Evolutionary conservation across 2,113 vertebrate species (phyloP), one percentile per base, ranked within the genome.

Genomic region (Pagrus major): DNA sequence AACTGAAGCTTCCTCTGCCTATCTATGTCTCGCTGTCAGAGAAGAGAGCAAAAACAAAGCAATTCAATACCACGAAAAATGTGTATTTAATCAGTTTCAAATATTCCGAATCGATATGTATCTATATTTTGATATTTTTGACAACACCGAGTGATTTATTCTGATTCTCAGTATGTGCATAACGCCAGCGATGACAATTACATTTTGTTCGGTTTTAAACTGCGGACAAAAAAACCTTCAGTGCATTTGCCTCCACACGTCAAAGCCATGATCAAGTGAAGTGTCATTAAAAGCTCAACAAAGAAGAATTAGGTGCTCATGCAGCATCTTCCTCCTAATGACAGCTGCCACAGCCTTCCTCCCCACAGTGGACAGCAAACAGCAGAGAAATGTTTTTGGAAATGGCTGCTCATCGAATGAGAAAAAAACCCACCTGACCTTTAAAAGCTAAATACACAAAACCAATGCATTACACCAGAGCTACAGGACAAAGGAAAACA

Each of bases 211-310:
- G 1, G 23, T 31, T 54, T n/a, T 29, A 51, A 58, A 71, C 42
- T 67, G 29, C 16, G 0, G 39, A n/a, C 18, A 2, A 0, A 27
- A 21, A 49, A 37, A 39, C 25, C 31, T 20, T 20, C 0, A 10
- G 4, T 44, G 58, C 23, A n/a, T 69, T 71, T 59, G 49, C 44
- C 11, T 39, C n/a, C 46, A 25, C 59, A 66, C 70, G 51, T 55
- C 68, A 0, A 25, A 78, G 25, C 61, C 23, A 39, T 9, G 51
- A 67, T 75, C 33, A 79, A 71, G 42, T 65, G 14, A 71, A 71
- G 82, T 25, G n/a, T 39, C 35, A 29, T 78, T 31, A 39, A 9
- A 68, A 11, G 46, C 21, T 68, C 46, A 6, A 5, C 21, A 56
- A 20, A 47, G 27, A 35, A 61, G 37, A 35, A 35, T 7, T 5